Percentiles rank a stretch among this genome's conserved stretches.
phyloP scores from a whole-genome alignment of 2,888 invertebrate species.

The Thysanoteuthis rhombus region DNA sequence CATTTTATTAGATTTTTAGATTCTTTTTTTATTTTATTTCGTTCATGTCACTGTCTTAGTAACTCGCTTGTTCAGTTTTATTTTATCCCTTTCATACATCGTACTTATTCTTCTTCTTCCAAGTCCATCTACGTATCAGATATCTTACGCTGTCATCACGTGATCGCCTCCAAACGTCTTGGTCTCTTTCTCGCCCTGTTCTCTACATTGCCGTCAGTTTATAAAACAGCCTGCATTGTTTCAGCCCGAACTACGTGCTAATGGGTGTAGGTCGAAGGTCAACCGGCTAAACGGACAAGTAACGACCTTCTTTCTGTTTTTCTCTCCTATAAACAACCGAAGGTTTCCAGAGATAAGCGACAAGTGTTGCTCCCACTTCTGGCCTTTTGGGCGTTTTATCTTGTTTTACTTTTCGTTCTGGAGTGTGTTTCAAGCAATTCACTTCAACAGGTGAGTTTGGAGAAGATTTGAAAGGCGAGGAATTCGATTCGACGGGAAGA shows the following conservation, averaged over 20 bases:
- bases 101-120: not conserved
- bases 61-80: not conserved
- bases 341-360: not conserved
- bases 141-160: not conserved
- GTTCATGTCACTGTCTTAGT: too few relatives aligned
- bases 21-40: too few relatives aligned
- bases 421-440: not conserved
- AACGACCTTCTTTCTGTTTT: constrained; percentile 12
- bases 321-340: not conserved
- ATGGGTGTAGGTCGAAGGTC: not conserved
- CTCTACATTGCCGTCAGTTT: not conserved
- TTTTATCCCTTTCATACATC: not conserved
- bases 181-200: not conserved
- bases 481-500: not conserved
- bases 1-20: too few relatives aligned
- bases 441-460: not conserved
- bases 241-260: not conserved
- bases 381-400: not conserved
- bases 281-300: not conserved
- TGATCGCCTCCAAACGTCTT: not conserved
- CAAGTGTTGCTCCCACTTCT: not conserved
- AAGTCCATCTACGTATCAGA: not conserved
- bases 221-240: not conserved
- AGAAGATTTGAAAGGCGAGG: not conserved
- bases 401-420: not conserved